Percentiles rank a stretch among this genome's conserved stretches.
These are phyloP conservation scores for Tragulus kanchil DNA, from an alignment of 2,113 vertebrate species.

Conservation along the genomic window DNA sequence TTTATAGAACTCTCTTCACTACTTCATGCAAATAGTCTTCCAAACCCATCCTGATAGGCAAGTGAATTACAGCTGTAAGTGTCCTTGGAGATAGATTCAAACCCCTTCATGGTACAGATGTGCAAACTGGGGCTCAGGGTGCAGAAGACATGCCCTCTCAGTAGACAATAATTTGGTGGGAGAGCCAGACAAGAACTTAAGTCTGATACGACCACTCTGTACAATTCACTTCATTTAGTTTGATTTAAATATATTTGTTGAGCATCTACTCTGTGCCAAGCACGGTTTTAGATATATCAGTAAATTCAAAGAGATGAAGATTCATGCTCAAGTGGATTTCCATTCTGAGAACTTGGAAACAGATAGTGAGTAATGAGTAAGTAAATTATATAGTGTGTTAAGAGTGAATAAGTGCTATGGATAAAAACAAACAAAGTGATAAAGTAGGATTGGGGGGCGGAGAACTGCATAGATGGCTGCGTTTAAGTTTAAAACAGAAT, in stretches of 20 bases:
- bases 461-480: not conserved
- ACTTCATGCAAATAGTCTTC: not conserved
- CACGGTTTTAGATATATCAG: not conserved
- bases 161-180: not conserved
- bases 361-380: not conserved
- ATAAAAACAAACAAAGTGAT: not conserved
- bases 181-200: not conserved
- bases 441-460: not conserved
- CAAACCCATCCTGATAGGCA: not conserved
- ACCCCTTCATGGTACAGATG: not conserved
- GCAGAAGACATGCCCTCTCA: fast-evolving
- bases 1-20: not conserved
- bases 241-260: slow-evolving; percentile 8
- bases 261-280: not conserved
- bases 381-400: not conserved
- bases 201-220: not conserved
- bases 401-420: not conserved
- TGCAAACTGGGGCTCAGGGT: not conserved
- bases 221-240: not conserved
- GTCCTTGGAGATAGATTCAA: not conserved
- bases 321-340: not conserved
- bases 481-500: not conserved
- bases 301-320: not conserved
- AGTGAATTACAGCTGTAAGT: not conserved
- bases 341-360: not conserved